Evolutionary conservation across 1,140 invertebrate species (phyloP).

Genomic region (Lordiphosa clarofinis): DNA sequence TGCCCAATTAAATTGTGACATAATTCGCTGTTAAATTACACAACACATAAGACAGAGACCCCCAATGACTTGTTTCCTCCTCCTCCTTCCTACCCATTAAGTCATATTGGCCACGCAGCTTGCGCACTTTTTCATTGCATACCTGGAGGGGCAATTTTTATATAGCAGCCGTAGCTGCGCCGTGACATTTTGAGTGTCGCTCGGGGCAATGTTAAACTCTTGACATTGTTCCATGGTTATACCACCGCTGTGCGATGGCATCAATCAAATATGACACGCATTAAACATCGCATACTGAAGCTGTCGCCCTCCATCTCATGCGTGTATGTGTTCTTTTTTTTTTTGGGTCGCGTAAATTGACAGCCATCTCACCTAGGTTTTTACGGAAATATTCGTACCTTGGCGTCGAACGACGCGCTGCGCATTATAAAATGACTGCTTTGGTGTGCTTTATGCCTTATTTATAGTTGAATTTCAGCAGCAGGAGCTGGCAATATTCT

Average conservation of each 20-base stretch:
- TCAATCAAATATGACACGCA: constrained; percentile 78
- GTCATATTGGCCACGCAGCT: constrained; percentile 15
- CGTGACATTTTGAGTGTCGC: constrained; percentile 58
- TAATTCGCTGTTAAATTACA: constrained; percentile 57
- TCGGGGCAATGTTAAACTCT: constrained; percentile 67
- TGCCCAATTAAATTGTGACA: constrained; percentile 52
- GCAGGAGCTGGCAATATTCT: constrained; percentile 24
- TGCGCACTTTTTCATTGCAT: constrained; percentile 70
- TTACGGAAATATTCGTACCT: not conserved
- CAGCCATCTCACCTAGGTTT: constrained; percentile 19
- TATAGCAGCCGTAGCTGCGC: constrained; percentile 12
- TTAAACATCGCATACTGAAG: constrained; percentile 59
- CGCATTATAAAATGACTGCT: constrained; percentile 45
- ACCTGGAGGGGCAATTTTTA: constrained; percentile 63
- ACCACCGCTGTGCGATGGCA: constrained; percentile 33
- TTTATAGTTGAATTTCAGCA: constrained; percentile 53
- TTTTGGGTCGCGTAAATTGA: constrained; percentile 31
- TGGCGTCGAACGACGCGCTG: constrained; percentile 29
- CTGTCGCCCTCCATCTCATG: constrained; percentile 6
- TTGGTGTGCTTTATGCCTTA: constrained; percentile 36
- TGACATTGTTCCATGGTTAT: constrained; percentile 59
- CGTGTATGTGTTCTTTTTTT: constrained; percentile 5
- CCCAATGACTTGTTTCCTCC: not conserved
- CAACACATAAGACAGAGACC: constrained; percentile 31
- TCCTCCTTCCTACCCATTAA: not conserved